Conservation (phyloP, 1,140 invertebrate species). For the Maconellicoccus hirsutus region DNA sequence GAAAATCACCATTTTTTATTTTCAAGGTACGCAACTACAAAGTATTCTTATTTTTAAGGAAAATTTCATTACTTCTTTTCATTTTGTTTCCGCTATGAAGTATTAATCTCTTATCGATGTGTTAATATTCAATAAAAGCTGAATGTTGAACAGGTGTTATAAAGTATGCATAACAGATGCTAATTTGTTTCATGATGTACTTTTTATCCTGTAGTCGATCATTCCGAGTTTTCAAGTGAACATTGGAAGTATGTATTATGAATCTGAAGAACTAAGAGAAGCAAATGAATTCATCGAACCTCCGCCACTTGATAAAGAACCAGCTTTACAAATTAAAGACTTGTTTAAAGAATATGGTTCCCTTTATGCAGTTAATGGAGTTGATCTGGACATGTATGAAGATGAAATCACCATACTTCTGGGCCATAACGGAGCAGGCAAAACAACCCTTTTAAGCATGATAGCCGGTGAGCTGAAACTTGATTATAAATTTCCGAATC, state of each 20-base stretch:
- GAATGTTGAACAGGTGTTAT: no score
- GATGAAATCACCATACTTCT: constrained; percentile 77
- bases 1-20: constrained; percentile 23
- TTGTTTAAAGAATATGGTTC: constrained; percentile 31
- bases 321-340: constrained; percentile 31
- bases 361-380: constrained; percentile 29
- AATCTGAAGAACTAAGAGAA: no score
- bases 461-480: constrained; percentile 28
- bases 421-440: constrained; percentile 80
- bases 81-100: no score
- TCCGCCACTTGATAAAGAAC: constrained; percentile 24
- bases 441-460: constrained; percentile 62
- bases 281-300: constrained; percentile 12
- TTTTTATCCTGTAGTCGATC: not conserved
- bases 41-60: no score
- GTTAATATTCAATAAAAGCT: no score
- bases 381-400: constrained; percentile 30
- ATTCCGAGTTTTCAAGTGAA: not conserved
- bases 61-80: no score
- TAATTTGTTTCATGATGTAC: no score
- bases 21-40: not conserved
- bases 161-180: no score
- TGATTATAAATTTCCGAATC: not conserved
- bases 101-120: no score
- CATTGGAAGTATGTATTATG: not conserved